Conservation (phyloP, 2,888 invertebrate species). For the Epinotia nisella region DNA sequence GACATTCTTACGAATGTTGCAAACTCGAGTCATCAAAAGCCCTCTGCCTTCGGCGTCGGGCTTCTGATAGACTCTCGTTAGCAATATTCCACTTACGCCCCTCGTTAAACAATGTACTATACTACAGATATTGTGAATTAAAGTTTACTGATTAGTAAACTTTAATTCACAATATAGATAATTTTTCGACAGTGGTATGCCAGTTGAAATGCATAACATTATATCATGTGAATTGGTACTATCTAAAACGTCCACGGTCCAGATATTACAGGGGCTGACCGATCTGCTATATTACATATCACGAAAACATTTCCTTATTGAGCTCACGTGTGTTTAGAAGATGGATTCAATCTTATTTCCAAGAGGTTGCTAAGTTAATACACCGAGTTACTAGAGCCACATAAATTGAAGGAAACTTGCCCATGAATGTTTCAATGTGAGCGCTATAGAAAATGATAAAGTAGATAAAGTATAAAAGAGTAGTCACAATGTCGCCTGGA, state of each 20-base stretch:
- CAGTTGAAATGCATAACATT: neutral
- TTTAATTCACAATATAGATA: too few species aligned
- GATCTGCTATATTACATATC: neutral
- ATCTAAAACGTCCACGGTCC: neutral
- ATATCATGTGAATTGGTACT: too few species aligned
- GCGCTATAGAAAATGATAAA: slow-evolving; percentile 38
- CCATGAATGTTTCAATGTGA: slow-evolving; percentile 41
- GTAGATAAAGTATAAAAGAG: slow-evolving; percentile 34
- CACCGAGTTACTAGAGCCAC: slow-evolving; percentile 6
- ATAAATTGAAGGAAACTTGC: slow-evolving; percentile 38
- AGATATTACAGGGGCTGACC: neutral
- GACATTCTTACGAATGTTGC: too few species aligned
- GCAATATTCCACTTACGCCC: too few species aligned
- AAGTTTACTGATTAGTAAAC: too few species aligned
- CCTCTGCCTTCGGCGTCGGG: too few species aligned
- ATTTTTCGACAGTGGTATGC: neutral
- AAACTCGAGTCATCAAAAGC: too few species aligned
- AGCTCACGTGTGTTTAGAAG: slow-evolving; percentile 7
- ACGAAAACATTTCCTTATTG: neutral
- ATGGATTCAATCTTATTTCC: slow-evolving; percentile 13
- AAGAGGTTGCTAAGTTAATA: slow-evolving; percentile 12
- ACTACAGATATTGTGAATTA: neutral
- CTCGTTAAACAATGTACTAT: too few species aligned
- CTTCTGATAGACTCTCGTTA: too few species aligned
- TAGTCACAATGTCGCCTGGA: slow-evolving; percentile 34